phyloP scores from a whole-genome alignment of 1,140 invertebrate genomes.

The Pissodes strobi region DNA sequence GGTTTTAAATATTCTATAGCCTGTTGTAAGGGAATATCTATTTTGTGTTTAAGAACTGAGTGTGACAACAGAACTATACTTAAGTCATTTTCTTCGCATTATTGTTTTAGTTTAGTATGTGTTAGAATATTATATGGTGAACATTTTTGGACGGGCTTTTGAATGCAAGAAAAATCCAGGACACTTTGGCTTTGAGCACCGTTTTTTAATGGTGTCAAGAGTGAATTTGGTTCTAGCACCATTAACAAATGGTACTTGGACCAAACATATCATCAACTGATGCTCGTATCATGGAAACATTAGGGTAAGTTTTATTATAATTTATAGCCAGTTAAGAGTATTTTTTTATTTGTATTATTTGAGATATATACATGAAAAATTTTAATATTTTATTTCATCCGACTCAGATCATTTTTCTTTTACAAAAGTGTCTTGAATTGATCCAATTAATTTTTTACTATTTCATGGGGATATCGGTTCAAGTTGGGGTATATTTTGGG shows the following conservation, averaged over 20 bases:
- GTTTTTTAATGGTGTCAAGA: constrained; percentile 55
- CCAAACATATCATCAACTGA: constrained; percentile 37
- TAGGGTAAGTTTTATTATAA: no score
- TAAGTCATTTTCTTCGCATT: constrained; percentile 32
- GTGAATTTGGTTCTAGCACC: constrained; percentile 47
- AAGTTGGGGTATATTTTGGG: no score
- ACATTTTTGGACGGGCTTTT: neutral
- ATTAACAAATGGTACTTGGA: constrained; percentile 54
- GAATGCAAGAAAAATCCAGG: no score
- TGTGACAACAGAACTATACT: constrained; percentile 41
- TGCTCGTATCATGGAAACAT: no score
- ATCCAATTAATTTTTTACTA: no score
- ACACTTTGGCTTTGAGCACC: constrained; percentile 46
- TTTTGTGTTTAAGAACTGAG: constrained; percentile 42
- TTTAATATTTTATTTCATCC: no score
- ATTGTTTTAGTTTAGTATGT: constrained; percentile 25
- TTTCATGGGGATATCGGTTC: no score
- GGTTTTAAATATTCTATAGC: constrained; percentile 41
- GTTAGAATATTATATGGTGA: neutral
- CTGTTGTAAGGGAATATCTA: constrained; percentile 43
- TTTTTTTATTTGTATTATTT: no score
- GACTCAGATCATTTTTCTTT: no score
- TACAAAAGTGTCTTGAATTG: no score
- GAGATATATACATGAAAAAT: no score
- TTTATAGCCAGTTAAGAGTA: no score